phyloP scores from a whole-genome alignment of 2,797 vertebrate species.

The Sebastes oblongus region DNA sequence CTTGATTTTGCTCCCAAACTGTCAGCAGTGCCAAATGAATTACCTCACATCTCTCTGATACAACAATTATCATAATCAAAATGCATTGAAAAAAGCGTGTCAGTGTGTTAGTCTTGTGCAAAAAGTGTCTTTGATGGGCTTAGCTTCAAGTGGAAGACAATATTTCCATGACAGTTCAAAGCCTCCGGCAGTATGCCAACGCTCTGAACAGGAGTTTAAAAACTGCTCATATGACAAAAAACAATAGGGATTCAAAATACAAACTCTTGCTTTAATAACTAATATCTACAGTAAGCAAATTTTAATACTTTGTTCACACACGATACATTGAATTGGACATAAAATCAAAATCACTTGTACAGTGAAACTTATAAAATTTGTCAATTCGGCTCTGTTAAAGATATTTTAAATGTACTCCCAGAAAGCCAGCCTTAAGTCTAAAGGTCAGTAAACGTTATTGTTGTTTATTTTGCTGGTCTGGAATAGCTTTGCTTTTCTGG shows the following conservation, averaged over 20 bases:
- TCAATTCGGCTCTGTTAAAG: not conserved
- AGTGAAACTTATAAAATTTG: not conserved
- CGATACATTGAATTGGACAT: not conserved
- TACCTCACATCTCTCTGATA: not conserved
- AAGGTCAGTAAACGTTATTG: not conserved
- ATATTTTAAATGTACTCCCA: not conserved
- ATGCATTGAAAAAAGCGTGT: not conserved
- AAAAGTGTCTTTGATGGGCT: slow-evolving; percentile 22
- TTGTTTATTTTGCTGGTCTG: not conserved
- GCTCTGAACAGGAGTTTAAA: not conserved
- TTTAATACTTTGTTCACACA: not conserved
- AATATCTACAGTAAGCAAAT: not conserved
- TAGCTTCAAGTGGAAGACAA: slow-evolving; percentile 5
- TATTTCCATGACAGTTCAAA: slow-evolving; percentile 23
- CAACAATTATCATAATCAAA: slow-evolving; percentile 20
- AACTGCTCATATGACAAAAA: not conserved
- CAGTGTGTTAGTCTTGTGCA: not conserved
- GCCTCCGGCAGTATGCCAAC: not conserved
- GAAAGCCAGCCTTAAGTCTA: not conserved
- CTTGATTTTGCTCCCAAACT: slow-evolving; percentile 23
- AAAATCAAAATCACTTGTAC: not conserved
- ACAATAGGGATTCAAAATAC: not conserved
- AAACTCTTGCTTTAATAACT: not conserved
- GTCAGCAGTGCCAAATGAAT: slow-evolving; percentile 48
- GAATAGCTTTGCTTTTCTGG: not conserved